Evolutionary conservation across 2,888 invertebrate species (phyloP), one percentile per base, ranked within the genome.

Genomic region (Tridacna crocea): DNA sequence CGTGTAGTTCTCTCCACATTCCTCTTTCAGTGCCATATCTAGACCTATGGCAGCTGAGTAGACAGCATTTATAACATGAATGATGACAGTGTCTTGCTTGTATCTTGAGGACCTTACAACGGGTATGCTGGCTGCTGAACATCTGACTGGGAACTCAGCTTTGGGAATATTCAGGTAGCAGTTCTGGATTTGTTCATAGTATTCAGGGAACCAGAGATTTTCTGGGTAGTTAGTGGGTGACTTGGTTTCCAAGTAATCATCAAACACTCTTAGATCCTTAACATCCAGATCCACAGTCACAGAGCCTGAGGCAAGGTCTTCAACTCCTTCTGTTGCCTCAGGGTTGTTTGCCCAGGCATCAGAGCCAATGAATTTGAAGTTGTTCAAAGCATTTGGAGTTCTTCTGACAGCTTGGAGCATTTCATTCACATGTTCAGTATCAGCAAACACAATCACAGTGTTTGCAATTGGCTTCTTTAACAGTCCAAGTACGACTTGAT

Each of bases 141-240:
- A 92, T 47, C 84, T 80, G 0, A 65, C 72, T 0, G 88, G 82
- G 73, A 88, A 91, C 47, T 76, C 68, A 8, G 77, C 70, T 58
- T 89, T 82, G 11, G 88, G 85, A 4, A 87, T 85, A 4, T 91
- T 88, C 26, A 92, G 83, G 75, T 92, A 93, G 84, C 95, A 95
- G 70, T 94, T 90, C 78, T 92, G 93, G 26, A 94, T 91, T 58
- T 93, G 88, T 85, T 94, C 92, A 92, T 94, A 95, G 85, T 93
- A 94, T 76, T 95, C 94, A 8, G 90, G 88, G 88, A 95, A 95
- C 95, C 95, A 95, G 0, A 95, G 94, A 84, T 95, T 95, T 66
- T 93, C 90, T 3, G 89, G 89, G 63, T 94, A 89, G 78, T 89
- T 92, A 26, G 89, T 88, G 26, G 91, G 89, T 12, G 86, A 89